phyloP scores from a whole-genome alignment of 53 echinoderm and acorn worm species.

The Paelopatides confundens region DNA sequence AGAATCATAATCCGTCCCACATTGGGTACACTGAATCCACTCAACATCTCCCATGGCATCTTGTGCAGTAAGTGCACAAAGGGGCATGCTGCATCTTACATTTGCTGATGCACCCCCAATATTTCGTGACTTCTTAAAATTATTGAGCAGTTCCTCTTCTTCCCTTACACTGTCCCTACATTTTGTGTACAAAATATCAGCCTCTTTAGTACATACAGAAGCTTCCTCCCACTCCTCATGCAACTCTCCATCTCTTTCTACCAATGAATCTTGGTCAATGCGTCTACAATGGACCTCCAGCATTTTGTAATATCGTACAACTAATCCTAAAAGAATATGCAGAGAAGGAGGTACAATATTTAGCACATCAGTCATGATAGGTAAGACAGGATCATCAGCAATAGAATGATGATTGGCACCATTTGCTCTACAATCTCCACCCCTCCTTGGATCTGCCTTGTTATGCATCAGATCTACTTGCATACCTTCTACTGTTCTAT shows the following conservation, averaged over 20 bases:
- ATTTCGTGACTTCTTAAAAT: no score
- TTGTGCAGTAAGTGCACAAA: slow-evolving; percentile 24
- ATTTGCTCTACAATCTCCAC: slow-evolving; percentile 9
- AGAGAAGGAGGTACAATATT: slow-evolving; percentile 3
- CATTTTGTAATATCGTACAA: slow-evolving; percentile 36
- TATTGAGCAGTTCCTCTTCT: no score
- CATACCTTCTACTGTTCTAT: no score
- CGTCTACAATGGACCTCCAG: slow-evolving; percentile 49
- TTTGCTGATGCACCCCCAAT: slow-evolving; percentile 25
- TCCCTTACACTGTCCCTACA: neutral
- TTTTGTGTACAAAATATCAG: neutral
- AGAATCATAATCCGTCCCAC: slow-evolving; percentile 39
- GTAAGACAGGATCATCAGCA: neutral
- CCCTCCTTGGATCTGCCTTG: no score
- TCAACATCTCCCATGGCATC: slow-evolving; percentile 30
- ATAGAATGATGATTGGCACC: slow-evolving; percentile 23
- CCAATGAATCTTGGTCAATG: slow-evolving; percentile 39
- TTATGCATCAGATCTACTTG: no score
- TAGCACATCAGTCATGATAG: neutral
- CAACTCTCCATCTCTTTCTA: slow-evolving; percentile 33
- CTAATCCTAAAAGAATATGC: no score
- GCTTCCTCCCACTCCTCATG: slow-evolving; percentile 48
- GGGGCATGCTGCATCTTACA: slow-evolving; percentile 12
- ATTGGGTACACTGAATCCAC: slow-evolving; percentile 43
- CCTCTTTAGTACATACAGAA: no score